phyloP scores from a whole-genome alignment of 2,797 vertebrate genomes.

The Nyctalus aviator region DNA sequence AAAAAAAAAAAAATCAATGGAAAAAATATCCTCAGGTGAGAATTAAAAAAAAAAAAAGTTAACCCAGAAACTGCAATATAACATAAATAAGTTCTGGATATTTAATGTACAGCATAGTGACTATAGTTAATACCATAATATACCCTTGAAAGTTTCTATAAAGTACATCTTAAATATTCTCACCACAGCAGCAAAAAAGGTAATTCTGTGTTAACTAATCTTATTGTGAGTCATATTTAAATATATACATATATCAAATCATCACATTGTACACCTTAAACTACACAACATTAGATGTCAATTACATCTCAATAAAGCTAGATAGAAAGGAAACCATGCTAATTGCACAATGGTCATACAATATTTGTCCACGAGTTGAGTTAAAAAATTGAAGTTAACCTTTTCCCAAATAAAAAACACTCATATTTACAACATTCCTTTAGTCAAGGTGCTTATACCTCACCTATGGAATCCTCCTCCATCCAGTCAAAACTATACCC shows the following conservation, averaged over 20 bases:
- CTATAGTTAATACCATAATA: conserved; percentile 21
- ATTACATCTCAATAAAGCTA: not conserved
- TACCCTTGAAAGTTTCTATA: not conserved
- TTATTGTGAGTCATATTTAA: not conserved
- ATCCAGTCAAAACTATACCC: not conserved
- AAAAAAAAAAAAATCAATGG: too few species aligned
- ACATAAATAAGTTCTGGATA: not conserved
- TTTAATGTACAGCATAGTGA: conserved; percentile 14
- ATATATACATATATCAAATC: not conserved
- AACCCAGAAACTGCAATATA: conserved; percentile 20
- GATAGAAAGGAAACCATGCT: not conserved
- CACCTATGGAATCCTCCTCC: conserved; percentile 6
- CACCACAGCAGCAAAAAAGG: not conserved
- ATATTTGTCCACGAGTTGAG: not conserved
- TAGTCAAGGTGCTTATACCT: conserved; percentile 13
- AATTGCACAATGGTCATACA: conserved; percentile 5
- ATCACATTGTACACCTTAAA: not conserved
- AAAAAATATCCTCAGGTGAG: too few species aligned
- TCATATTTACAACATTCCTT: conserved; percentile 35
- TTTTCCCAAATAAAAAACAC: conserved; percentile 47
- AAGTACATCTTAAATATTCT: conserved; percentile 16
- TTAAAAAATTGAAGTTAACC: conserved; percentile 22
- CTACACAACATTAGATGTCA: not conserved
- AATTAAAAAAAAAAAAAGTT: not conserved
- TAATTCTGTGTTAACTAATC: conserved; percentile 1